phyloP scores from a whole-genome alignment of 2,888 invertebrate genomes.

The Cryptophagus acutangulus region DNA sequence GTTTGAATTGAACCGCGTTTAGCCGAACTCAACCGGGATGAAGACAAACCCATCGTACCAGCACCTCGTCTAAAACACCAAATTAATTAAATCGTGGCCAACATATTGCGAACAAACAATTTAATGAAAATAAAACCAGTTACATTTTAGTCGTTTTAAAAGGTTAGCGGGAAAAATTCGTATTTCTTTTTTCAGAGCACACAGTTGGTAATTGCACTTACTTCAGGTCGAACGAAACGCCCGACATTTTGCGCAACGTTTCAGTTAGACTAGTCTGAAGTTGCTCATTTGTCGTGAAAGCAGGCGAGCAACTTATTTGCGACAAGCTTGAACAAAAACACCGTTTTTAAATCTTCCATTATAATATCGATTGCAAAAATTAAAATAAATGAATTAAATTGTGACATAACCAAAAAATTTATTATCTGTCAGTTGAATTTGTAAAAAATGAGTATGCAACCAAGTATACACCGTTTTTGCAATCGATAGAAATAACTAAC shows the following conservation, averaged over 20 bases:
- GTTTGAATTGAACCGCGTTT: conserved; percentile 67
- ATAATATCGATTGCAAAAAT: too few species aligned
- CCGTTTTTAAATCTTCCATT: too few species aligned
- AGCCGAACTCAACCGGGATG: conserved; percentile 55
- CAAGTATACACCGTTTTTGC: too few species aligned
- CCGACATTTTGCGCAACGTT: conserved; percentile 32
- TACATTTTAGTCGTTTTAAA: too few species aligned
- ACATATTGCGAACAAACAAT: too few species aligned
- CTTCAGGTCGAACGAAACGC: conserved; percentile 32
- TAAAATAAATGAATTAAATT: too few species aligned
- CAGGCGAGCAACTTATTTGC: conserved; percentile 30
- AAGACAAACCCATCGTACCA: conserved; percentile 56
- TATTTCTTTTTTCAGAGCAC: not conserved
- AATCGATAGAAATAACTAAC: too few species aligned
- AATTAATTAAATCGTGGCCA: conserved; percentile 1
- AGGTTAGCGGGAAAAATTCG: too few species aligned
- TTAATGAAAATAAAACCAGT: too few species aligned
- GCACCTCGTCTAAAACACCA: conserved; percentile 37
- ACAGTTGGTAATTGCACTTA: conserved; percentile 26
- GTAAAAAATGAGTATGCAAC: too few species aligned
- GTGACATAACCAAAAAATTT: too few species aligned
- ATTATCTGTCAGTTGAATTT: too few species aligned
- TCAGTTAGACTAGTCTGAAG: conserved; percentile 33
- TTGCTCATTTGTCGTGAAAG: conserved; percentile 33
- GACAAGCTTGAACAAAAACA: conserved; percentile 24